phyloP scores from a whole-genome alignment of 2,888 invertebrate species.

The Amaurobius ferox region DNA sequence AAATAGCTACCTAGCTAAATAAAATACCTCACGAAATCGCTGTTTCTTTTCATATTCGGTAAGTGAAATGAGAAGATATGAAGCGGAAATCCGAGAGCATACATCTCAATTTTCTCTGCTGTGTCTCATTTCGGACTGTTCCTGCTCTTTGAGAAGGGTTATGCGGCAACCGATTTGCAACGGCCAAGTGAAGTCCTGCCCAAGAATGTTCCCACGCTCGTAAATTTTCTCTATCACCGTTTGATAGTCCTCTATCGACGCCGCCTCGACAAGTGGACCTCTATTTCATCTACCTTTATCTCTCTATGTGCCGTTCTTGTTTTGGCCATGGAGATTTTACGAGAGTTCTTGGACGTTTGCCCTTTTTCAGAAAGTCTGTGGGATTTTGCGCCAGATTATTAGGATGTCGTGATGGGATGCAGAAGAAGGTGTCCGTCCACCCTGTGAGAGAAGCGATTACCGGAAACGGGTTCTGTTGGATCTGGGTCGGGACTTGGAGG shows the following conservation, averaged over 20 bases:
- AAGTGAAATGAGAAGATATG: too few species aligned
- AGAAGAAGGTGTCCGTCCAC: background rate
- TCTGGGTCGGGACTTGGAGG: background rate
- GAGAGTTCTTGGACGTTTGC: background rate
- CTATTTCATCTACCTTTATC: background rate
- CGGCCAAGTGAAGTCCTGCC: background rate
- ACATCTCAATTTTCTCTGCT: too few species aligned
- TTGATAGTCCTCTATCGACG: background rate
- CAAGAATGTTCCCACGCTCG: background rate
- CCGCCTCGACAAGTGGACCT: background rate
- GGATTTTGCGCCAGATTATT: background rate
- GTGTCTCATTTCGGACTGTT: background rate
- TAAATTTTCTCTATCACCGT: background rate
- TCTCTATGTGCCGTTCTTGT: background rate
- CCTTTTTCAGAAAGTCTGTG: background rate
- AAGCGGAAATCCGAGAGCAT: too few species aligned
- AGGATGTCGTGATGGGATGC: background rate
- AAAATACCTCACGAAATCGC: too few species aligned
- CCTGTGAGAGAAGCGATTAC: background rate
- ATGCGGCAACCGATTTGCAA: background rate
- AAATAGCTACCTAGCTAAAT: too few species aligned
- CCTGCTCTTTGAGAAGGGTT: background rate
- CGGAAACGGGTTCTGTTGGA: conserved; percentile 4
- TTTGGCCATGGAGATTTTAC: background rate
- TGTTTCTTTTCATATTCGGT: too few species aligned